Evolutionary conservation across 2,888 invertebrate genomes (phyloP), one percentile per base, ranked within the genome.

Genomic region (Empis livida): DNA sequence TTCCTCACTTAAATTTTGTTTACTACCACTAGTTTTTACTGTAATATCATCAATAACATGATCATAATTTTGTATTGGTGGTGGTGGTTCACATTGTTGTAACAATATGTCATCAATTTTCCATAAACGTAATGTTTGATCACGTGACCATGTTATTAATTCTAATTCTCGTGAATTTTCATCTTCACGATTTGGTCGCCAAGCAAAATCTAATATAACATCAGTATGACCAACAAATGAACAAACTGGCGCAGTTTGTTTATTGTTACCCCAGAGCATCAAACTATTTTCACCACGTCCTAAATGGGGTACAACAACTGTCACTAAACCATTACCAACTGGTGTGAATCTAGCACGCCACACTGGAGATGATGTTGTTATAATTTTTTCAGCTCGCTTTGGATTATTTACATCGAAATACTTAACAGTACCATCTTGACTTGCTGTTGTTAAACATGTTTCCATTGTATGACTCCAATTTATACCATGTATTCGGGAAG

Each of bases 271-370:
- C 89, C 89, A 90, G 15, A 90, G 65, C 9, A 84, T 67, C 13
- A 90, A 68, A 58, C 84, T 84, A 60, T 87, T 87, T 65, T 95
- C 94, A 1, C 90, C 92, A 51, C 92, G 75, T 20, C 91, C 79
- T 56, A 92, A 74, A 72, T 91, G 92, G 0, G 94, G 94, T 16
- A 94, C 89, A 32, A 93, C 88, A 56, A 92, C 91, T 32, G 92
- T 94, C 32, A 94, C 77, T 43, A 95, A 67, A 2, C 94, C 94
- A 68, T 89, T 85, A 10, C 93, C 93, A 72, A 94, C 93, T 6
- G 95, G 95, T 45, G 91, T 89, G 61, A 88, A 91, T 63, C 90
- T 79, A 2, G 94, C 94, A 59, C 92, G 78, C 94, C 94, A 95
- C 1, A 95, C 90, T 1, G 91, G 91, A 5, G 70, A 69, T 54